phyloP scores from a whole-genome alignment of 2,113 vertebrate genomes.

The Pelecanus crispus region DNA sequence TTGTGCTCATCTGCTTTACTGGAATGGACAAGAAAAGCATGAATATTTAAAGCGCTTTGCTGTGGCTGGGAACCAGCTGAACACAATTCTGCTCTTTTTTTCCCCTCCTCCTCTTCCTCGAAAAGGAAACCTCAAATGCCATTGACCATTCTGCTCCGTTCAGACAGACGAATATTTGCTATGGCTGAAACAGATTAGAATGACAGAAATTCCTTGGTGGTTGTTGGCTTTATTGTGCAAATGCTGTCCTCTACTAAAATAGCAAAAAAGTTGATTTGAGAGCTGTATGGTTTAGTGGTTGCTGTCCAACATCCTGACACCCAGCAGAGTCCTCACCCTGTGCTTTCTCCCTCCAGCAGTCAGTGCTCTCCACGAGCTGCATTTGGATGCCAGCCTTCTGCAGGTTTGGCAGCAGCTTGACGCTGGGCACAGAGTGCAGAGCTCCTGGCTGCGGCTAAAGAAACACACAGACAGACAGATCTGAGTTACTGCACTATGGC shows the following conservation, averaged over 20 bases:
- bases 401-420: not conserved
- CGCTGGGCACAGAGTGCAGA: not conserved
- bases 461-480: not conserved
- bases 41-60: conserved; percentile 37
- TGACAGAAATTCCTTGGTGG: not conserved
- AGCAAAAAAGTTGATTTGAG: not conserved
- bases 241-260: not conserved
- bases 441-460: not conserved
- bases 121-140: not conserved
- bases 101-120: not conserved
- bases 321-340: not conserved
- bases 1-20: conserved; percentile 30
- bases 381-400: not conserved
- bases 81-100: not conserved
- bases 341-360: not conserved
- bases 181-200: not conserved
- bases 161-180: not conserved
- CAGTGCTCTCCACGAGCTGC: not conserved
- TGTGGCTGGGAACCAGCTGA: not conserved
- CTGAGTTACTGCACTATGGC: not conserved
- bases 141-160: not conserved
- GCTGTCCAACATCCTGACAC: not conserved
- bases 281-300: not conserved
- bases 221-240: not conserved
- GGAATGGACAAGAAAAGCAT: not conserved